A percentile compares a stretch with the other conserved stretches of the same genome.
These are phyloP conservation scores for Lethenteron camtschaticum DNA, from an alignment of 2,113 vertebrate genomes.

Conservation along the genomic window DNA sequence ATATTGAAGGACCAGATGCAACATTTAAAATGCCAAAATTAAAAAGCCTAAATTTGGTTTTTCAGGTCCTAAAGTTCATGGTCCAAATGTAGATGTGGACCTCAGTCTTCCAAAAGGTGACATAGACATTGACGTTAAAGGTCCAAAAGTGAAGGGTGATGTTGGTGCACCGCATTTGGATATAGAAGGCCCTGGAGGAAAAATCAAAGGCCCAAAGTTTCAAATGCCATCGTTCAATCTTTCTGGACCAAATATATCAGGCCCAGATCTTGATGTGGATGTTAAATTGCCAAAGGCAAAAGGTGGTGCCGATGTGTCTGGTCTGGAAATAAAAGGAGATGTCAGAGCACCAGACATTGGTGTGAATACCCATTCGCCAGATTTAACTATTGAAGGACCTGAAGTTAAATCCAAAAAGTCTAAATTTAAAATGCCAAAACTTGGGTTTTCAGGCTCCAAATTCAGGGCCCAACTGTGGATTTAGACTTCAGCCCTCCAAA, in stretches of 20 bases:
- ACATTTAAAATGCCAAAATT: slow-evolving; percentile 14
- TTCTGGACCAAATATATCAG: not conserved
- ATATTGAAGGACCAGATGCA: slow-evolving; percentile 9
- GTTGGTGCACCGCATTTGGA: slow-evolving; percentile 10
- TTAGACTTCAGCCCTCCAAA: slow-evolving; percentile 20
- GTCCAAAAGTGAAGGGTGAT: slow-evolving; percentile 18
- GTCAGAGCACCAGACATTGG: slow-evolving; percentile 12
- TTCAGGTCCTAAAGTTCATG: slow-evolving; percentile 9
- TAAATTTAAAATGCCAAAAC: slow-evolving; percentile 63
- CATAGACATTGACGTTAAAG: slow-evolving; percentile 13
- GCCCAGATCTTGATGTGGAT: not conserved
- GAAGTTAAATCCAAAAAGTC: slow-evolving; percentile 48
- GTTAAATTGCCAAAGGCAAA: slow-evolving; percentile 10
- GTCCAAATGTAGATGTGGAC: slow-evolving; percentile 12
- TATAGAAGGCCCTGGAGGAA: slow-evolving; percentile 8
- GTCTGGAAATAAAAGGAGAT: slow-evolving; percentile 8
- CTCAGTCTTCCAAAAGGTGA: slow-evolving; percentile 10
- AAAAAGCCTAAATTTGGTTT: not conserved
- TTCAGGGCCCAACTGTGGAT: slow-evolving; percentile 38
- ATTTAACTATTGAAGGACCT: slow-evolving; percentile 5
- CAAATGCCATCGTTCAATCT: not conserved
- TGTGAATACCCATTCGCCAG: slow-evolving; percentile 9
- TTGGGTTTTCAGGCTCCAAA: slow-evolving; percentile 41
- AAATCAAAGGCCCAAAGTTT: slow-evolving; percentile 11
- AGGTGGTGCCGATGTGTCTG: not conserved